Evolutionary conservation across 2,888 invertebrate genomes (phyloP), one percentile per base, ranked within the genome.

Genomic region (Drosophila villosipedis): DNA sequence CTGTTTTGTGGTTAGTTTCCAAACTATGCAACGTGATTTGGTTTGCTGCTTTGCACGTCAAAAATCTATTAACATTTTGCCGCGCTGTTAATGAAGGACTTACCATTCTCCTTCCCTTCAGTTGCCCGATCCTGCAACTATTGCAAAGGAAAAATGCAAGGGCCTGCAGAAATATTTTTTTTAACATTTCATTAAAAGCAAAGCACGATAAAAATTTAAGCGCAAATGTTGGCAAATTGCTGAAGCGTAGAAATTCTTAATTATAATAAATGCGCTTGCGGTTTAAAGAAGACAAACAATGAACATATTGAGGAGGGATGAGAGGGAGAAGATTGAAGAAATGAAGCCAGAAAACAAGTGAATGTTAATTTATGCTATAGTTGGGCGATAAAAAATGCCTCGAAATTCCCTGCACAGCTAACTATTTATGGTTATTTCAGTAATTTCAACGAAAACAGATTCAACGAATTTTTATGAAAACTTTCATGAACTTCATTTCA

Each of bases 41-140:
- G 39, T 25, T 31, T 37, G 41, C 52, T 69, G 52, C 66, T 69
- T 78, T 77, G 71, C 71, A 55, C 67, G 66, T 73, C 70, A 69
- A 65, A 78, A 89, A 86, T 89, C 89, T 89, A 86, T 86, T 82
- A 89, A 84, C 82, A 89, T 86, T 82, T 80, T 87, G 70, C 66
- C 52, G 67, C 68, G 72, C 78, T 74, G 70, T 76, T 85, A 87
- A 84, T 83, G 84, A 86, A 84, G 71, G 67, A 58, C 54, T 73
- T 37, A 54, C 58, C 25, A 30, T 41, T 12, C 28, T 25, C 41
- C 19, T 28, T 28, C 33, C 35, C 22, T 2, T 33, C 16, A 54
- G 16, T 14, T 12, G 30, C 49, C 33, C 16, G 58, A 43, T 58
- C 35, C 54, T 31, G 41, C 52, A 47, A 58, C 30, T 50, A n/a